Conservation (phyloP, 2,113 vertebrate species). For the Dicentrarchus labrax region DNA sequence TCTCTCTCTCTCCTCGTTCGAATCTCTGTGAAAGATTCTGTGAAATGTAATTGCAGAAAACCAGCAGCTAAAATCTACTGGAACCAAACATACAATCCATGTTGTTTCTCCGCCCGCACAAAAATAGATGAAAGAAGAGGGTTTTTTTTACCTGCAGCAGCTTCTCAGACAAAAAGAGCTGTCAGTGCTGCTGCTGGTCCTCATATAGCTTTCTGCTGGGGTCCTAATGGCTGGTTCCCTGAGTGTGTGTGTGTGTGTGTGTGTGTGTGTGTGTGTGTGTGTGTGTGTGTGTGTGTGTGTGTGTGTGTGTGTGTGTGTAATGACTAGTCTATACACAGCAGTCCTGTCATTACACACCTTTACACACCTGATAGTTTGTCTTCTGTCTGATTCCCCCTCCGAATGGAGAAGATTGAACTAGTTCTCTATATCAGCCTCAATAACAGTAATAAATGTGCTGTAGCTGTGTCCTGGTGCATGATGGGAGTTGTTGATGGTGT, state of each 20-base stretch:
- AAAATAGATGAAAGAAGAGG: not conserved
- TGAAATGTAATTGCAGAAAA: not conserved
- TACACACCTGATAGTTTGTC: conserved; percentile 69
- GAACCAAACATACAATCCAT: conserved; percentile 15
- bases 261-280: conserved; percentile 45
- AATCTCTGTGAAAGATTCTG: not conserved
- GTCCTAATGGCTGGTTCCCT: conserved; percentile 60
- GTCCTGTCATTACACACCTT: conserved; percentile 76
- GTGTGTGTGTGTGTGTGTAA: conserved; percentile 61
- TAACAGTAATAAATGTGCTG: conserved; percentile 27
- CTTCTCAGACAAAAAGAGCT: conserved; percentile 50
- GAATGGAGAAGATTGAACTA: conserved; percentile 29
- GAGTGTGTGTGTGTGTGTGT: conserved; percentile 36
- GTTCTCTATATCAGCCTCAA: conserved; percentile 20
- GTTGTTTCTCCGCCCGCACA: not conserved
- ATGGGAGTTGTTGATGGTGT: conserved; percentile 9
- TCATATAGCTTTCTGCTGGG: conserved; percentile 72
- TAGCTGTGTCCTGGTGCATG: conserved; percentile 24
- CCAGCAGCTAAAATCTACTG: conserved; percentile 13
- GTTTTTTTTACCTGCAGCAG: conserved; percentile 66
- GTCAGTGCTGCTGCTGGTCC: conserved; percentile 39
- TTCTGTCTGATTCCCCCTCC: conserved; percentile 40
- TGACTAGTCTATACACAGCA: conserved; percentile 57
- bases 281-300: conserved; percentile 38
- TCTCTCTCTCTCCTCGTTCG: not conserved